These are phyloP conservation scores for Aporophyla nigra DNA, from an alignment of 2,888 invertebrate species.

Conservation along the genomic window DNA sequence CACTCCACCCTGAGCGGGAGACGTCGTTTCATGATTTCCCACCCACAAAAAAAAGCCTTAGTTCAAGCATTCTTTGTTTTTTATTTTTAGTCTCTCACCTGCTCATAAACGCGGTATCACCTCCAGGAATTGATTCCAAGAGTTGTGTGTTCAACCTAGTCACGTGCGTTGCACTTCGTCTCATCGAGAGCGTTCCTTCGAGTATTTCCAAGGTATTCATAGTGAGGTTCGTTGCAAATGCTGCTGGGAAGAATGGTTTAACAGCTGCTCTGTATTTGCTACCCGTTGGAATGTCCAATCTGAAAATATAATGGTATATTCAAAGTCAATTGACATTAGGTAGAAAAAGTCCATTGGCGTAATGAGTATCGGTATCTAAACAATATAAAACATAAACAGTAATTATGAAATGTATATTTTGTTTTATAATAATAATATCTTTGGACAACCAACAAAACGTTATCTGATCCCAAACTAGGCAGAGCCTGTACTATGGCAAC, in stretches of 20 bases:
- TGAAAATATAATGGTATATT: conserved; percentile 17
- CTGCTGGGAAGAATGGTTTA: conserved; percentile 29
- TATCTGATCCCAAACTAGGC: too few species aligned
- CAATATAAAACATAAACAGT: background rate
- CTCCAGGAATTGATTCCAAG: conserved; percentile 36
- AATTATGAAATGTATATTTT: background rate
- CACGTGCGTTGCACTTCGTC: conserved; percentile 27
- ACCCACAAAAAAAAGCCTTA: background rate
- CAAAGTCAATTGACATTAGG: background rate
- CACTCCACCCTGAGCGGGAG: too few species aligned
- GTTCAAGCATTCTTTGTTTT: too few species aligned
- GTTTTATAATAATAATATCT: too few species aligned
- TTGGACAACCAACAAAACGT: too few species aligned
- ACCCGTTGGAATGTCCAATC: background rate
- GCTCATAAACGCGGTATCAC: conserved; percentile 50
- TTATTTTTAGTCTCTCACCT: conserved; percentile 43
- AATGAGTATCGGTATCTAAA: background rate
- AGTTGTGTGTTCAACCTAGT: conserved; percentile 43
- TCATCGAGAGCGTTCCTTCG: conserved; percentile 35
- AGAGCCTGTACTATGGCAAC: too few species aligned
- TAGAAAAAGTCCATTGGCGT: too few species aligned
- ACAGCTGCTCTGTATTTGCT: background rate
- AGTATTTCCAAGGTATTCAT: conserved; percentile 37
- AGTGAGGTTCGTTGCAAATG: conserved; percentile 32
- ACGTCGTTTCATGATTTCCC: too few species aligned